These are phyloP conservation scores for Prochilodus magdalenae DNA, from an alignment of 2,113 vertebrate genomes.

Conservation along the genomic window DNA sequence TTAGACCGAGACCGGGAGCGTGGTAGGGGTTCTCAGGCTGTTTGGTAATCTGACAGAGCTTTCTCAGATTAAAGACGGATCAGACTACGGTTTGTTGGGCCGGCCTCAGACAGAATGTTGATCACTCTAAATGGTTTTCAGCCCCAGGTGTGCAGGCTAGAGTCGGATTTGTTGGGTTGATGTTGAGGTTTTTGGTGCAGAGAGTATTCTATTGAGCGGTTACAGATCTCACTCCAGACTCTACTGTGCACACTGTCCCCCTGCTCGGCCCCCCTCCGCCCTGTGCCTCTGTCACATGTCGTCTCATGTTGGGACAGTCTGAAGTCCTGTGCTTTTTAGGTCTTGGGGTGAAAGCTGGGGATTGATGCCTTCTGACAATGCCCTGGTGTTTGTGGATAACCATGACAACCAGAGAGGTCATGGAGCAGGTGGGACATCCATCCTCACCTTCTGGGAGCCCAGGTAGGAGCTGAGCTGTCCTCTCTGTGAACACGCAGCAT, in stretches of 20 bases:
- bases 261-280: not conserved
- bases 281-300: not conserved
- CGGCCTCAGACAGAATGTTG: too few relatives aligned
- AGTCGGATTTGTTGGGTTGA: too few relatives aligned
- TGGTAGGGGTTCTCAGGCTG: too few relatives aligned
- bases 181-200: too few relatives aligned
- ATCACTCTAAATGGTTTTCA: too few relatives aligned
- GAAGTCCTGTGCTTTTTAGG: conserved; percentile 69
- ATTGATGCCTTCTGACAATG: conserved; percentile 82
- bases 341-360: conserved; percentile 95
- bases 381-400: conserved; percentile 93
- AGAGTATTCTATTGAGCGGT: too few relatives aligned
- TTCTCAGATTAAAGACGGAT: too few relatives aligned
- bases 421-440: conserved; percentile 85
- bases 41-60: too few relatives aligned
- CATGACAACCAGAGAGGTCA: conserved; percentile 95
- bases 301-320: not conserved
- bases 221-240: too few relatives aligned
- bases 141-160: too few relatives aligned
- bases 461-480: conserved; percentile 47
- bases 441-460: conserved; percentile 90
- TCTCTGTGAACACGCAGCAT: conserved; percentile 5
- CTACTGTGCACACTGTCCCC: not conserved
- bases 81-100: too few relatives aligned
- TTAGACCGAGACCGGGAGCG: too few relatives aligned